A percentile compares a stretch with the other conserved stretches of the same genome.
Evolutionary conservation across 2,113 vertebrate genomes (phyloP).

Genomic region (Lepidothrix coronata): DNA sequence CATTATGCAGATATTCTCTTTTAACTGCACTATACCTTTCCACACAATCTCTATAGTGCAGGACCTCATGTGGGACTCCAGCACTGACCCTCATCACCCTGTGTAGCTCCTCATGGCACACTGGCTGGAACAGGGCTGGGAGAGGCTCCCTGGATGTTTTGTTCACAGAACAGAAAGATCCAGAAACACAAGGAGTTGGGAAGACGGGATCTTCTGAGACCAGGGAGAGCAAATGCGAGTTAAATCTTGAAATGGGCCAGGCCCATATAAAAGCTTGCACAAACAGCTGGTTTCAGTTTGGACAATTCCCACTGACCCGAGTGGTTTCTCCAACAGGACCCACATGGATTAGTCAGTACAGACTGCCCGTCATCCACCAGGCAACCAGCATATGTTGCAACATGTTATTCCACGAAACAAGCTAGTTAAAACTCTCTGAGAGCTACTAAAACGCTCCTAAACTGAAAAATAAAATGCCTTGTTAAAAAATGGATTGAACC

Average conservation of each 20-base stretch:
- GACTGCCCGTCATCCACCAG: neutral
- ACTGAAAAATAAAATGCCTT: neutral
- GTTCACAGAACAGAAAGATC: neutral
- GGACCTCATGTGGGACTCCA: neutral
- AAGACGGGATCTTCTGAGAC: neutral
- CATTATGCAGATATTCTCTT: slow-evolving; percentile 17
- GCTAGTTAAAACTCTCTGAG: neutral
- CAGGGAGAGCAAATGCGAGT: neutral
- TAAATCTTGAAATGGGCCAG: neutral
- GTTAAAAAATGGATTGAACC: neutral
- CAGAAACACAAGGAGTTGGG: neutral
- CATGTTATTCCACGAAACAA: neutral
- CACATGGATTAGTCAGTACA: neutral
- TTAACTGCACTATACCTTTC: neutral
- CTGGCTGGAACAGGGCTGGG: neutral
- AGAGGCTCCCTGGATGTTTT: neutral
- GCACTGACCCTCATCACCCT: neutral
- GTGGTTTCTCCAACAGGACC: neutral
- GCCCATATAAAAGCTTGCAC: neutral
- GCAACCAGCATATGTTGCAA: neutral
- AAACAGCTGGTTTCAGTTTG: neutral
- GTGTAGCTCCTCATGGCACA: neutral
- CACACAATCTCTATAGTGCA: neutral
- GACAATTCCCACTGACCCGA: neutral
- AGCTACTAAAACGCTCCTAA: neutral